These are phyloP conservation scores for Trissoscelio sp. DNA, from an alignment of 2,888 invertebrate genomes.

Conservation along the genomic window DNA sequence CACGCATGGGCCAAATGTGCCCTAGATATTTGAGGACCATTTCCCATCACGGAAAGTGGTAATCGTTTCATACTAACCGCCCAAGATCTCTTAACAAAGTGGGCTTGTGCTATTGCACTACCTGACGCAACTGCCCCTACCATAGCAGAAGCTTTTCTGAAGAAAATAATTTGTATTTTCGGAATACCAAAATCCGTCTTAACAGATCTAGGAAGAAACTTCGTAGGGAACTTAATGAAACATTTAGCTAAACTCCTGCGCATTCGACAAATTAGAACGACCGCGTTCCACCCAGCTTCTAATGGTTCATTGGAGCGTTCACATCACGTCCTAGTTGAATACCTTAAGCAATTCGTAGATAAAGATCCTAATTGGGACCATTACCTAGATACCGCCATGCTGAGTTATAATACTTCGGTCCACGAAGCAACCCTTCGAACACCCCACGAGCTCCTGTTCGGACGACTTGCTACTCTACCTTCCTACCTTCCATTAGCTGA, in stretches of 20 bases:
- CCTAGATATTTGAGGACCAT: constrained; percentile 67
- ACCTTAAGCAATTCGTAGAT: no score
- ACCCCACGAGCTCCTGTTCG: no score
- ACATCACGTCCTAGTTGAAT: background rate
- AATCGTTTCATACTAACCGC: background rate
- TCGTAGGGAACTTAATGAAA: background rate
- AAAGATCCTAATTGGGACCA: no score
- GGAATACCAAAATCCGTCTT: background rate
- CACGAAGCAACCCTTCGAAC: no score
- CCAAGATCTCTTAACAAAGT: constrained; percentile 18
- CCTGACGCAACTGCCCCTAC: background rate
- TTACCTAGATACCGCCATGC: no score
- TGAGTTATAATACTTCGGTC: no score
- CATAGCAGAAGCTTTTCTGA: background rate
- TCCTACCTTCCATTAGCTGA: no score
- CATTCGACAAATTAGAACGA: background rate
- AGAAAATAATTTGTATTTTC: no score
- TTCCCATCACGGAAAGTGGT: constrained; percentile 37
- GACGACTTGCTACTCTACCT: no score
- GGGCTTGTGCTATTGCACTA: constrained; percentile 25
- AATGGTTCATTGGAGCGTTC: background rate
- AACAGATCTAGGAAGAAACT: background rate
- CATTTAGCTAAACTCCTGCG: background rate
- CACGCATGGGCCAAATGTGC: background rate
- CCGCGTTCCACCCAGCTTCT: background rate